These are phyloP conservation scores for Clavelina lepadiformis DNA, from an alignment of 23 tunicate genomes.

Conservation along the genomic window DNA sequence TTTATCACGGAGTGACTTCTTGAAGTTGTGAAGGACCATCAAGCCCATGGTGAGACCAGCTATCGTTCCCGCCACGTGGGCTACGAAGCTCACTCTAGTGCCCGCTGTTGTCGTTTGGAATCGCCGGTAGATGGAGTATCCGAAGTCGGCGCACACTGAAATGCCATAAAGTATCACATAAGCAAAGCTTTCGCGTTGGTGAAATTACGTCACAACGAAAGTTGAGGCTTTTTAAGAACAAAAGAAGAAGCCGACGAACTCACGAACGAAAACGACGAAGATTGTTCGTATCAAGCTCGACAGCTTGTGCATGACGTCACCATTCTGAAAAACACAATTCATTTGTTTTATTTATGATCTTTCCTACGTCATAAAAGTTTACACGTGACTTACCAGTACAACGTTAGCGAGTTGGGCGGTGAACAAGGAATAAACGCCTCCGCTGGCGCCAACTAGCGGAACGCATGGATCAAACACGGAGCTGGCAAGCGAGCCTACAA, in stretches of 20 bases:
- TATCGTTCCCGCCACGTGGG: conserved; percentile 90
- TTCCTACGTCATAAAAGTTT: neutral
- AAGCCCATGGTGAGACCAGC: conserved; percentile 84
- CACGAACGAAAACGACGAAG: conserved; percentile 52
- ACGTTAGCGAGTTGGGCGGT: conserved; percentile 89
- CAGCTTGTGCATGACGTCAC: conserved; percentile 93
- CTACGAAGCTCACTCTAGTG: conserved; percentile 73
- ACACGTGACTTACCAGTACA: conserved; percentile 44
- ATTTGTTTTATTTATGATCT: too few relatives aligned
- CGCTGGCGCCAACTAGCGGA: conserved; percentile 91
- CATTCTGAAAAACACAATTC: conserved; percentile 40
- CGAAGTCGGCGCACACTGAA: conserved; percentile 81
- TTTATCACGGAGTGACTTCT: conserved; percentile 68
- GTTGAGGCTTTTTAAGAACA: too few relatives aligned
- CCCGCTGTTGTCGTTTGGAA: conserved; percentile 48
- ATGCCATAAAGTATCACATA: too few relatives aligned
- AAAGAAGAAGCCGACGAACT: too few relatives aligned
- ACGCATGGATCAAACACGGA: conserved; percentile 81
- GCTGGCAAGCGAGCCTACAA: conserved; percentile 76
- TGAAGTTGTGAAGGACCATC: conserved; percentile 72
- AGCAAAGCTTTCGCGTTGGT: too few relatives aligned
- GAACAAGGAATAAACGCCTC: conserved; percentile 88
- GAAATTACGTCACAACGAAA: too few relatives aligned
- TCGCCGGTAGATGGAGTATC: conserved; percentile 72
- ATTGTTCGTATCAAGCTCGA: conserved; percentile 61